Evolutionary conservation across 2,888 invertebrate species (phyloP).

Genomic region (Aleiodes leptofemur): DNA sequence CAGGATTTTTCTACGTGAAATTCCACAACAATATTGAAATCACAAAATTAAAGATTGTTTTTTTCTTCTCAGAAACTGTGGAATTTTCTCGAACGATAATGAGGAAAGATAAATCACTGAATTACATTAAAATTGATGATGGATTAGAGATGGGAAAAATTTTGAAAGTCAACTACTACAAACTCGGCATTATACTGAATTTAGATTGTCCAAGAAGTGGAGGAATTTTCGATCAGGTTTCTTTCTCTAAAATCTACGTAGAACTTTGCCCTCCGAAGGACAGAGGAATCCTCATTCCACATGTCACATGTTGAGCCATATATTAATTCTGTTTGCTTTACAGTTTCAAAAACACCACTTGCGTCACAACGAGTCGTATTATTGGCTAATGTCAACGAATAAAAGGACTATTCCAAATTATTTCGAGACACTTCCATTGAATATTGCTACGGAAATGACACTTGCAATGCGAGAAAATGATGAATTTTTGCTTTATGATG

Average conservation of each 20-base stretch:
- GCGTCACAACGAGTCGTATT: constrained; percentile 66
- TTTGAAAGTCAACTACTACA: constrained; percentile 62
- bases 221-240: constrained; percentile 61
- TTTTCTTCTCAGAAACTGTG: constrained; percentile 49
- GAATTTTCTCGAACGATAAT: constrained; percentile 52
- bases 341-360: constrained; percentile 60
- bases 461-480: constrained; percentile 51
- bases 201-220: constrained; percentile 61
- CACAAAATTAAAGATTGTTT: neutral
- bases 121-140: constrained; percentile 54
- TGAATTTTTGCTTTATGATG: constrained; percentile 60
- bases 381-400: constrained; percentile 62
- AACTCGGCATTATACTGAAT: constrained; percentile 62
- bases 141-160: constrained; percentile 53
- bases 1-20: too few relatives aligned
- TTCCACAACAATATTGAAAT: neutral
- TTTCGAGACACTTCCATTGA: constrained; percentile 59
- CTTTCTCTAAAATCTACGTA: neutral
- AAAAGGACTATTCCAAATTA: constrained; percentile 51
- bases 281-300: too few relatives aligned
- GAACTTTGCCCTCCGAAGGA: neutral
- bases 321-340: neutral
- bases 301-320: neutral
- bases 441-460: constrained; percentile 64
- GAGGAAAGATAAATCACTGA: constrained; percentile 44